Percentiles rank a stretch among this genome's conserved stretches.
phyloP scores from a whole-genome alignment of 1,140 invertebrate species.

The Achroia grisella region DNA sequence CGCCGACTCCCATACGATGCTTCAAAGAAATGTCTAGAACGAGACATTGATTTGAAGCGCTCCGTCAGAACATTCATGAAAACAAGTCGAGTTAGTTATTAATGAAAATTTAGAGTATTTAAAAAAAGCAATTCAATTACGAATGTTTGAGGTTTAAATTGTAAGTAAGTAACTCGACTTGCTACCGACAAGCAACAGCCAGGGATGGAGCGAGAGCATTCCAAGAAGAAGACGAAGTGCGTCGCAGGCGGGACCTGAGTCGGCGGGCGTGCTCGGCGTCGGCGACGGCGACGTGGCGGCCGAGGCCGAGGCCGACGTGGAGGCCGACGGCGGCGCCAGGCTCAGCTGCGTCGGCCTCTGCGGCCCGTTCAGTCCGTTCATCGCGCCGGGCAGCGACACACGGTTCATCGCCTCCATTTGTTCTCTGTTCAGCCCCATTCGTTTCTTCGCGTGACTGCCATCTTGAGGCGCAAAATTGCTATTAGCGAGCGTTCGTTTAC shows the following conservation, averaged over 20 bases:
- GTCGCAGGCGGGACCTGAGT: constrained; percentile 61
- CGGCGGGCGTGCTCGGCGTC: constrained; percentile 67
- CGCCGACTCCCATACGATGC: constrained; percentile 21
- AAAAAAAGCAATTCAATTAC: too few species aligned
- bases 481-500: constrained; percentile 24
- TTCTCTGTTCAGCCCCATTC: constrained; percentile 73
- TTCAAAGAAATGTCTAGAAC: too few species aligned
- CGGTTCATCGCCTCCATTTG: constrained; percentile 72
- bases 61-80: too few species aligned
- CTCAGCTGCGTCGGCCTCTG: constrained; percentile 63
- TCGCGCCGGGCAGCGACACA: constrained; percentile 43
- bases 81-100: too few species aligned
- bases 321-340: constrained; percentile 43
- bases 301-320: constrained; percentile 28
- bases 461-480: constrained; percentile 61
- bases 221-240: constrained; percentile 13
- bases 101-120: too few species aligned
- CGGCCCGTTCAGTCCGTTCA: constrained; percentile 15
- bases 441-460: constrained; percentile 74
- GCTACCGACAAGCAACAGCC: constrained; percentile 1
- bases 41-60: too few species aligned
- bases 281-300: constrained; percentile 59
- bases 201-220: constrained; percentile 26
- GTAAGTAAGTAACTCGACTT: too few species aligned
- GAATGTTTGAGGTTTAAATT: too few species aligned